These are phyloP conservation scores for Atta texana DNA, from an alignment of 1,140 invertebrate genomes.

Conservation along the genomic window DNA sequence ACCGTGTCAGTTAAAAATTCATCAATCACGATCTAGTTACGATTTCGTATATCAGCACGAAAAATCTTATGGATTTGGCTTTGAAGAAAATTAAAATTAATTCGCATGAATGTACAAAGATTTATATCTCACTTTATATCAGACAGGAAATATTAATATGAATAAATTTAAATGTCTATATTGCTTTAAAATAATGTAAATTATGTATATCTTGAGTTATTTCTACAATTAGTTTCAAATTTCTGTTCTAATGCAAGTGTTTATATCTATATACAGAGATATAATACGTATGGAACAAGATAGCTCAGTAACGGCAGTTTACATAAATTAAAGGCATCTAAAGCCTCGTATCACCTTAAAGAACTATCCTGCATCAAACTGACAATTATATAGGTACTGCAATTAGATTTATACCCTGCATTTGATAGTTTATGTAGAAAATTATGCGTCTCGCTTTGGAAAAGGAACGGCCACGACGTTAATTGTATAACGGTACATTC, in stretches of 20 bases:
- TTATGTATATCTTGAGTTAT: neutral
- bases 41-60: neutral
- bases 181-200: neutral
- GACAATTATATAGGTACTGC: slow-evolving; percentile 18
- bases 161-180: neutral
- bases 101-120: neutral
- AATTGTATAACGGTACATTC: slow-evolving; percentile 54
- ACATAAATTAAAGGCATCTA: neutral
- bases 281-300: neutral
- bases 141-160: neutral
- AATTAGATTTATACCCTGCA: slow-evolving; percentile 22
- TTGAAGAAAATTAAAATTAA: neutral
- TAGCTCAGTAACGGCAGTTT: neutral
- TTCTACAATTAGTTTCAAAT: neutral
- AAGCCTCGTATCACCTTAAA: neutral
- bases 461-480: slow-evolving; percentile 29
- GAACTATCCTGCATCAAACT: neutral
- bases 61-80: neutral
- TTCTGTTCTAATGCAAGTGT: neutral
- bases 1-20: neutral
- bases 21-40: neutral
- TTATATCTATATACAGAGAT: neutral
- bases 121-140: slow-evolving; percentile 5
- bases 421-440: neutral
- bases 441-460: neutral